Conservation (phyloP, 2,888 invertebrate species). For the Tolmerus cingulatus region DNA sequence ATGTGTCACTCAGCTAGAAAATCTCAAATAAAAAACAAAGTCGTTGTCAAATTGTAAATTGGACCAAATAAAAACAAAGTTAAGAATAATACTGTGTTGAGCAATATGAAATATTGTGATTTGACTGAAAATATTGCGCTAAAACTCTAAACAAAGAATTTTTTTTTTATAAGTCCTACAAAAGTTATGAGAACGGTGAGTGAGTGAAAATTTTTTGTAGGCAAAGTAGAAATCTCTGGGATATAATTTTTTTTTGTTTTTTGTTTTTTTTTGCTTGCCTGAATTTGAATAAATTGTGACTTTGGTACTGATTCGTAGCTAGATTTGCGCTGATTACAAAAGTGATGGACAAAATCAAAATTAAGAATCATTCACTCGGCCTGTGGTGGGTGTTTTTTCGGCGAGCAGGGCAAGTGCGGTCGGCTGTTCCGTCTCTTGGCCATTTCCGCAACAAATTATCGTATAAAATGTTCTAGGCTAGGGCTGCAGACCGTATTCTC, state of each 20-base stretch:
- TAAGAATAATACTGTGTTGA: conserved; percentile 16
- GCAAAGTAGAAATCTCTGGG: conserved; percentile 4
- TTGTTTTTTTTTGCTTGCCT: not conserved
- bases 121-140: conserved; percentile 17
- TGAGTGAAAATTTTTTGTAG: conserved; percentile 18
- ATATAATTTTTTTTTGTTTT: not conserved
- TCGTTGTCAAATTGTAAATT: conserved; percentile 40
- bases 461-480: not conserved
- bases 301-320: not conserved
- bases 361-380: not conserved
- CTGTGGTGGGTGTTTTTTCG: conserved; percentile 25
- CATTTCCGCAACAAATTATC: conserved; percentile 22
- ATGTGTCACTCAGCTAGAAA: conserved; percentile 48
- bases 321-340: not conserved
- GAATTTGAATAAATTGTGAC: conserved; percentile 1
- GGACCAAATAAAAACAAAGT: conserved; percentile 39
- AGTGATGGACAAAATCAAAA: not conserved
- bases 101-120: conserved; percentile 38
- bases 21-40: conserved; percentile 35
- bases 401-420: conserved; percentile 23
- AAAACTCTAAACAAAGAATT: conserved; percentile 36
- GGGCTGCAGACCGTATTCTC: not conserved
- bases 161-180: conserved; percentile 24
- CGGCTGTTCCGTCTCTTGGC: not conserved
- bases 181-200: conserved; percentile 37